A percentile compares a stretch with the other conserved stretches of the same genome.
These are phyloP conservation scores for Caenorhabditis doughertyi DNA, from an alignment of 2,888 invertebrate species.

Conservation along the genomic window DNA sequence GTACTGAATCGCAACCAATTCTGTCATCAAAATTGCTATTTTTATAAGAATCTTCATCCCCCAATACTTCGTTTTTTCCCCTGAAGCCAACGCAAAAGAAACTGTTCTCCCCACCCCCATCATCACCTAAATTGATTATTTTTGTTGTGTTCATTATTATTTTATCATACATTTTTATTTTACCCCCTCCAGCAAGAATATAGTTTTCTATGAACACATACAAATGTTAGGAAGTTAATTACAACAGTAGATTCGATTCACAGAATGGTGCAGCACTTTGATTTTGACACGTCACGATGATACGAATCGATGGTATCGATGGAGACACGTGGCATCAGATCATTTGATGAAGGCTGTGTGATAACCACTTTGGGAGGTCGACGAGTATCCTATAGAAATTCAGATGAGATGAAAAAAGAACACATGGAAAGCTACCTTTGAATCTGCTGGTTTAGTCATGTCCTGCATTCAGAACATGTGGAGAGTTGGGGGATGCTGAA, in stretches of 20 bases:
- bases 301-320: constrained; percentile 66
- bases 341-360: constrained; percentile 72
- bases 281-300: constrained; percentile 55
- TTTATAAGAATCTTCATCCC: not conserved
- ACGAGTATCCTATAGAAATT: constrained; percentile 49
- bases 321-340: constrained; percentile 67
- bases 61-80: not conserved
- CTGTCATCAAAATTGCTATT: constrained; percentile 14
- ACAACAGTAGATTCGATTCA: constrained; percentile 33
- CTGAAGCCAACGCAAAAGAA: not conserved
- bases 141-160: constrained; percentile 18
- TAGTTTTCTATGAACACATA: constrained; percentile 40
- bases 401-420: not conserved
- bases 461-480: constrained; percentile 58
- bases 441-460: constrained; percentile 47
- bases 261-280: constrained; percentile 69
- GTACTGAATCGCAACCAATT: constrained; percentile 24
- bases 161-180: constrained; percentile 55
- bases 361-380: constrained; percentile 72
- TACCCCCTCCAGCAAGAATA: constrained; percentile 34
- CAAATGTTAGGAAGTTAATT: constrained; percentile 1
- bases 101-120: not conserved
- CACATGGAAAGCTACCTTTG: constrained; percentile 28
- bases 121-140: constrained; percentile 15
- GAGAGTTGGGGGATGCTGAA: not conserved